Evolutionary conservation across 2,797 vertebrate genomes (phyloP).

Genomic region (Cichlasoma orientale): DNA sequence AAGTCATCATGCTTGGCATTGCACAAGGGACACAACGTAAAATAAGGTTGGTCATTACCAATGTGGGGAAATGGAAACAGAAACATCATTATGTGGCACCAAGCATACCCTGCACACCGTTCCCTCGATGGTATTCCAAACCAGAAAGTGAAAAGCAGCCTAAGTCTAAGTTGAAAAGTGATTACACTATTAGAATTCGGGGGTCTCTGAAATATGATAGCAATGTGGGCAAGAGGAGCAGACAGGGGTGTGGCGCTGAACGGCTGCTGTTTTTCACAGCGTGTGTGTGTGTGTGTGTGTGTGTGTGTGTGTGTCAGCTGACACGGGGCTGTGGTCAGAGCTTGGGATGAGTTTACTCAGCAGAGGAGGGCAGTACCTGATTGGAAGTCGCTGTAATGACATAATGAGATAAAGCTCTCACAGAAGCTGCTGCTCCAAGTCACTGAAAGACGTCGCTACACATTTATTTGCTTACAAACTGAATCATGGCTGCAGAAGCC

Average conservation of each 20-base stretch:
- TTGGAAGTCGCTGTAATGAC: conserved; percentile 68
- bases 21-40: neutral
- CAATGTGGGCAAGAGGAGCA: conserved; percentile 32
- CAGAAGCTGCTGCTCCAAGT: conserved; percentile 25
- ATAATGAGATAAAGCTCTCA: conserved; percentile 68
- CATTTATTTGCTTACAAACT: conserved; percentile 16
- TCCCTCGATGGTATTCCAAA: neutral
- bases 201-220: conserved; percentile 34
- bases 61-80: neutral
- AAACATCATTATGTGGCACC: conserved; percentile 27
- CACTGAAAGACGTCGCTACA: conserved; percentile 16
- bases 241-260: conserved; percentile 36
- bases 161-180: neutral
- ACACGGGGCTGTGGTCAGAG: conserved; percentile 52
- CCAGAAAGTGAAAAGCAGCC: neutral
- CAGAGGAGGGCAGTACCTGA: conserved; percentile 54
- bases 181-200: conserved; percentile 8
- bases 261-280: conserved; percentile 49
- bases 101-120: neutral
- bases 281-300: conserved; percentile 21
- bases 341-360: conserved; percentile 65
- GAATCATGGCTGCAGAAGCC: conserved; percentile 2
- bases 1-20: conserved; percentile 5
- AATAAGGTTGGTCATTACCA: conserved; percentile 33
- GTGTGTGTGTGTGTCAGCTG: conserved; percentile 57